Evolutionary conservation across 2,797 vertebrate genomes (phyloP).

Genomic region (Bradypodion ventrale): DNA sequence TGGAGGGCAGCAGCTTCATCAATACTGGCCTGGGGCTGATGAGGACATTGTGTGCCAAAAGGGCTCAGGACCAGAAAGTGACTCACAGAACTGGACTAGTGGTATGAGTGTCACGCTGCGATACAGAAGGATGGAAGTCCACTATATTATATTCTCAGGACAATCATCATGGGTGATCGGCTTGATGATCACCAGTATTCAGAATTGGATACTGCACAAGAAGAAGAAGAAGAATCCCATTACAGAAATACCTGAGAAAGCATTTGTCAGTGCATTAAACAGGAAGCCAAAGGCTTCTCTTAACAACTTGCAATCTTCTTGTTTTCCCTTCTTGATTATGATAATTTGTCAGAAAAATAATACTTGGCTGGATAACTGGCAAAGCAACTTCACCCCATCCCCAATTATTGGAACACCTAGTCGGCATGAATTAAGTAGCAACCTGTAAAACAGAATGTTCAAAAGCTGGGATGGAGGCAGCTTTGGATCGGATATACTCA

Average conservation of each 20-base stretch:
- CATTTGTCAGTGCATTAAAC: background rate
- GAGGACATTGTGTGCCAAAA: no score
- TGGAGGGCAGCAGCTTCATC: no score
- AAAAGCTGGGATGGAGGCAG: background rate
- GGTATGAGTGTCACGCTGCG: no score
- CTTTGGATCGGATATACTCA: background rate
- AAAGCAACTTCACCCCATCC: background rate
- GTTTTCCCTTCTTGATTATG: background rate
- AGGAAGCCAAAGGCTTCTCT: background rate
- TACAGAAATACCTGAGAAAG: background rate
- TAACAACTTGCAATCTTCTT: background rate
- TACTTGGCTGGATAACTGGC: background rate
- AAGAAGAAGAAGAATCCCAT: no score
- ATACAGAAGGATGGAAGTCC: no score
- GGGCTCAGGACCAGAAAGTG: no score
- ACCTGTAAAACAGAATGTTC: background rate
- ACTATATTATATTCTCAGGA: no score
- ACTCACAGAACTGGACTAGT: no score
- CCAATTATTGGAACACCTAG: background rate
- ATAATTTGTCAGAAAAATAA: background rate
- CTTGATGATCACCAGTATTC: no score
- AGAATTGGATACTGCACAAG: no score
- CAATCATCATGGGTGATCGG: no score
- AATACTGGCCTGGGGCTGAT: no score
- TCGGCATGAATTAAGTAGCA: background rate